Conservation (phyloP, 2,797 vertebrate species). For the Mastacembelus armatus region DNA sequence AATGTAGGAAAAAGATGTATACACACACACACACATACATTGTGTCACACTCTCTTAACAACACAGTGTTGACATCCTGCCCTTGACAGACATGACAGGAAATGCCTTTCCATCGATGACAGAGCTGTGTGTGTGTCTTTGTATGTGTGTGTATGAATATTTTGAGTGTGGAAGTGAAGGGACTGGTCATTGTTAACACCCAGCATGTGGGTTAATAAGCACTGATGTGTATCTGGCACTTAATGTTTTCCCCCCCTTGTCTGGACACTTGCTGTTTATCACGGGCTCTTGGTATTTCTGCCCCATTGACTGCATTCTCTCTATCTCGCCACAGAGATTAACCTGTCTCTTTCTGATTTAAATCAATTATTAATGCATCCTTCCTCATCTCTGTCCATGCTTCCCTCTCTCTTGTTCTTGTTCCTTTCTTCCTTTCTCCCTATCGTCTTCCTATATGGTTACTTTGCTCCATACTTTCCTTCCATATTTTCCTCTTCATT, state of each 20-base stretch:
- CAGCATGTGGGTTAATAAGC: constrained; percentile 25
- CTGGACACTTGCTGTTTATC: constrained; percentile 11
- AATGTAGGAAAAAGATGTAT: too few species aligned
- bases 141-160: background rate
- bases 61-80: constrained; percentile 23
- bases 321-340: constrained; percentile 21
- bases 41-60: constrained; percentile 16
- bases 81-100: constrained; percentile 31
- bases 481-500: constrained; percentile 11
- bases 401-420: background rate
- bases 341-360: constrained; percentile 43
- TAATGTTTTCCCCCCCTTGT: constrained; percentile 43
- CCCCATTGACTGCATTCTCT: background rate
- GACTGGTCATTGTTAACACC: constrained; percentile 7
- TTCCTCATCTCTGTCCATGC: background rate
- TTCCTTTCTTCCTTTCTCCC: background rate
- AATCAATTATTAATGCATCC: constrained; percentile 58
- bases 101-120: constrained; percentile 10
- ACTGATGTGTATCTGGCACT: constrained; percentile 1
- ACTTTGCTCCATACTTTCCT: constrained; percentile 8
- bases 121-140: constrained; percentile 11
- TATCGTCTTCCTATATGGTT: background rate
- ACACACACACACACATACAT: background rate
- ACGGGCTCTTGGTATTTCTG: constrained; percentile 1
- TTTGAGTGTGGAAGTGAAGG: background rate